These are phyloP conservation scores for Trissoscelio sp. DNA, from an alignment of 2,888 invertebrate genomes.

Conservation along the genomic window DNA sequence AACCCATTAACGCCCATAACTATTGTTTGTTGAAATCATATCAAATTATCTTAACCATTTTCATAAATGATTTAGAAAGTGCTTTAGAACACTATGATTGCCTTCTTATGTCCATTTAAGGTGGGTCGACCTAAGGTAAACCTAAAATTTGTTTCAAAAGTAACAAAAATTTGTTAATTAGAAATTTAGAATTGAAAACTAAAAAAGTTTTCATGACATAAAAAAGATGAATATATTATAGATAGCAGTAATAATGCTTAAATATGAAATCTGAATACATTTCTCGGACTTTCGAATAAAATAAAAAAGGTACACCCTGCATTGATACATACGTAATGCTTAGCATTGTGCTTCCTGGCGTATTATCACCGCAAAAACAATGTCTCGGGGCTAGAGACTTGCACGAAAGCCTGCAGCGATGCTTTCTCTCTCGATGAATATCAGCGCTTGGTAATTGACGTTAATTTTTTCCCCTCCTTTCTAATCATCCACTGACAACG, in stretches of 20 bases:
- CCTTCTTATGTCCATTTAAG: too few species aligned
- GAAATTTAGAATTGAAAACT: too few species aligned
- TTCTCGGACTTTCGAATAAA: constrained; percentile 34
- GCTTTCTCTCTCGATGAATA: constrained; percentile 66
- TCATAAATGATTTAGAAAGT: too few species aligned
- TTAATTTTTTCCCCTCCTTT: constrained; percentile 54
- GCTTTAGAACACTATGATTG: too few species aligned
- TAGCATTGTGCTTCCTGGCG: constrained; percentile 46
- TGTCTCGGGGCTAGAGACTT: constrained; percentile 57
- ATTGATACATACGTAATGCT: constrained; percentile 36
- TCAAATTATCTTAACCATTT: too few species aligned
- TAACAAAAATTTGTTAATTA: too few species aligned
- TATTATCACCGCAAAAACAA: constrained; percentile 46
- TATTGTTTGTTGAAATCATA: too few species aligned
- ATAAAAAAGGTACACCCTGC: constrained; percentile 33
- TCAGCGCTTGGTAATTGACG: constrained; percentile 58
- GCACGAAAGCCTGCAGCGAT: constrained; percentile 64
- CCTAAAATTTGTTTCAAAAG: too few species aligned
- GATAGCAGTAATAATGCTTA: background rate
- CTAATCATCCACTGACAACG: constrained; percentile 36
- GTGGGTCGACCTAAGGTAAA: too few species aligned
- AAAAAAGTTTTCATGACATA: too few species aligned
- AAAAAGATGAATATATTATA: background rate
- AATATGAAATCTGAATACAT: background rate
- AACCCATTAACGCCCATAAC: too few species aligned